Evolutionary conservation across 2,113 vertebrate genomes (phyloP), one percentile per base, ranked within the genome.

Genomic region (Gymnogyps californianus): DNA sequence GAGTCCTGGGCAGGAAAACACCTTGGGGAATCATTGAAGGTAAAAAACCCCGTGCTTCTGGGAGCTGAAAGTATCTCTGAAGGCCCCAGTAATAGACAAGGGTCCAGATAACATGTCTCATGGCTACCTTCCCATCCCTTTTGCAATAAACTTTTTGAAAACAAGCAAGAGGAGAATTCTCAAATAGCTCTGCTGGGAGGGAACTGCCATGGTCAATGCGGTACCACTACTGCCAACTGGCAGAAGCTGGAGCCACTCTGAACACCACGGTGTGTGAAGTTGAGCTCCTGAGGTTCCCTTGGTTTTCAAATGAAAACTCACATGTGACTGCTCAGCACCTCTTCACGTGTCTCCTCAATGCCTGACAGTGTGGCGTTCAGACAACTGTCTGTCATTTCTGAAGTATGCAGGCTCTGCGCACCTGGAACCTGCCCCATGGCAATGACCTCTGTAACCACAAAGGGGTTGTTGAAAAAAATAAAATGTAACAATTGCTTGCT

Each of bases 21-120:
- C 98, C 99, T 5, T 99, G 99, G 99, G 99, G 99, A 75, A 98
- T 99, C 91, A 99, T 99, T 75, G 99, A 99, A 99, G 99, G 99
- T 99, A 97, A 97, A 97, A 55, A 52, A 5, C 0, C 3, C 13
- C 61, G 20, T 87, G 83, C 34, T 87, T 81, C 47, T 44, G 25
- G 82, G 66, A 77, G 78, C 44, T 82, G 83, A 32, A 91, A 72
- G 19, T 75, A 72, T 42, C 66, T 81, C 55, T 83, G 76, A 64
- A 81, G 42, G 54, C 47, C 32, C 18, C 9, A 74, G 42, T 80
- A 89, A 42, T 2, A 84, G 46, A 61, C 20, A 36, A 72, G 13
- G 18, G 42, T 66, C 46, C 38, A 72, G 62, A 46, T 6, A 82
- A 51, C 8, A 46, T 19, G 5, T 61, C 66, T 62, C 24, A 26